A percentile compares a stretch with the other conserved stretches of the same genome.
Conservation (phyloP, 2,797 vertebrate genomes). For the Chloroceryle inda region DNA sequence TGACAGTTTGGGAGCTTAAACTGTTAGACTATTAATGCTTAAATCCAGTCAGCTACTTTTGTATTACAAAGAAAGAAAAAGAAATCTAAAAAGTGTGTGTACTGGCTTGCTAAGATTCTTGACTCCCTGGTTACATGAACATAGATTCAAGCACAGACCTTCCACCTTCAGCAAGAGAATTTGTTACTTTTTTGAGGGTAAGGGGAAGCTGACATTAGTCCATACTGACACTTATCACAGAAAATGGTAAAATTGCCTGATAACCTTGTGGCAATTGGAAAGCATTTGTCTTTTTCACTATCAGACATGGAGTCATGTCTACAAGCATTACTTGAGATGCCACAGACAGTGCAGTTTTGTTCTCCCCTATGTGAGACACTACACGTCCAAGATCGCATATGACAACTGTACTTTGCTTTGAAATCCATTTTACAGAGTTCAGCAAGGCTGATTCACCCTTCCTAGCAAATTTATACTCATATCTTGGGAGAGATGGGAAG, state of each 20-base stretch:
- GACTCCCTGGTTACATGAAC: not conserved
- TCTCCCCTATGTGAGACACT: not conserved
- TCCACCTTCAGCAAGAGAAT: not conserved
- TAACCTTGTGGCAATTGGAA: not conserved
- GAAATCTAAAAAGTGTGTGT: not conserved
- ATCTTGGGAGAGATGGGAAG: not conserved
- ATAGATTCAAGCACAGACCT: not conserved
- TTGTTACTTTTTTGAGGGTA: not conserved
- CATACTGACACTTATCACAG: not conserved
- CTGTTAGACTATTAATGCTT: not conserved
- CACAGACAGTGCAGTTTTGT: not conserved
- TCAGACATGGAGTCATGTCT: fast-evolving
- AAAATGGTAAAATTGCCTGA: not conserved
- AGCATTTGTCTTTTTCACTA: not conserved
- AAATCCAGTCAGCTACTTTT: not conserved
- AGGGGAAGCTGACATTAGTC: not conserved
- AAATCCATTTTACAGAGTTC: not conserved
- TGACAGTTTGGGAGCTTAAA: not conserved
- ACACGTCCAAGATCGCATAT: not conserved
- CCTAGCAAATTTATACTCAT: not conserved
- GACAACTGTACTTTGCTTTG: not conserved
- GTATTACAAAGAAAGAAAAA: not conserved
- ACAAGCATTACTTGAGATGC: not conserved
- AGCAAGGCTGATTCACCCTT: not conserved
- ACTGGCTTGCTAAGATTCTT: not conserved